Evolutionary conservation across 2,113 vertebrate species (phyloP).

Genomic region (Apaloderma vittatum): DNA sequence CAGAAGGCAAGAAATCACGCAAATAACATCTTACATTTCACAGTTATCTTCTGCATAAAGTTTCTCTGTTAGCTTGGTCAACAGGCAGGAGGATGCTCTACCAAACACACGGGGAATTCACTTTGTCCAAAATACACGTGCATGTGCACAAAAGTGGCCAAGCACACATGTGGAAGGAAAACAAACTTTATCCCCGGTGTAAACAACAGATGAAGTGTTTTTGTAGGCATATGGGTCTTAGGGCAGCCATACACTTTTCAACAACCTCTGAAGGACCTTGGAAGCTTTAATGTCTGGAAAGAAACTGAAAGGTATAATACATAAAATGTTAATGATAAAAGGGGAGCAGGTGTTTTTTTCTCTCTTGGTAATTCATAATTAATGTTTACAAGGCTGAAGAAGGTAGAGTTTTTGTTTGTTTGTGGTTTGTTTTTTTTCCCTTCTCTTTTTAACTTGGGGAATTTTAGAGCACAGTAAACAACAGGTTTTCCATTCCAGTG

Average conservation of each 20-base stretch:
- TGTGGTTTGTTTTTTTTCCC: background rate
- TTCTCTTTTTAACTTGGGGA: background rate
- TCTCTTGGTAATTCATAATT: conserved; percentile 39
- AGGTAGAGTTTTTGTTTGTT: background rate
- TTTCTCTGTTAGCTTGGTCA: background rate
- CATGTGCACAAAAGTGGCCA: background rate
- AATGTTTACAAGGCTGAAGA: background rate
- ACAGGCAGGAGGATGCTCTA: background rate
- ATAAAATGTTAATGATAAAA: conserved; percentile 29
- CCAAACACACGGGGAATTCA: background rate
- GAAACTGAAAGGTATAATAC: background rate
- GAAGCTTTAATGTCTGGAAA: background rate
- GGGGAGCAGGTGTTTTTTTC: conserved; percentile 12
- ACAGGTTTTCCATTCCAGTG: conserved; percentile 14
- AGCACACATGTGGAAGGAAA: background rate
- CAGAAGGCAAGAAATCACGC: background rate
- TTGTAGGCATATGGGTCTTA: background rate
- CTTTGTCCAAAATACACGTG: background rate
- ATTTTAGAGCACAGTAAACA: conserved; percentile 4
- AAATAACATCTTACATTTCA: background rate
- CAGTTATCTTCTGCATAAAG: background rate
- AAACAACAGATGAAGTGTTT: background rate
- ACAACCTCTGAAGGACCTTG: background rate
- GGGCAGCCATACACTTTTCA: background rate
- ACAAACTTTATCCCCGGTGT: background rate